These are phyloP conservation scores for Pharmacophagus antenor DNA, from an alignment of 2,888 invertebrate genomes.

Conservation along the genomic window DNA sequence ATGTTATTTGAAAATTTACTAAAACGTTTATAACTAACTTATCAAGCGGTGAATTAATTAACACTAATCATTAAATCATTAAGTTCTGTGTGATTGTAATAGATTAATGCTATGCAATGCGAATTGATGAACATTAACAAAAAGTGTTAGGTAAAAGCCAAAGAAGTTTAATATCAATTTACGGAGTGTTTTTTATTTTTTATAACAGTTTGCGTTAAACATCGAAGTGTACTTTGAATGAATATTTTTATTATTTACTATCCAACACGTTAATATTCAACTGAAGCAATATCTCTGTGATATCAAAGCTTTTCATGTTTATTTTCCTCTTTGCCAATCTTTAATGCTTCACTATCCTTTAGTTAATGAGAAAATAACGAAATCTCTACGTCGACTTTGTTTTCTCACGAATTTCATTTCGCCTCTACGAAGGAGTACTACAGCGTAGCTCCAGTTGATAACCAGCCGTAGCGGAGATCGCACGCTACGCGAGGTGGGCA, in stretches of 20 bases:
- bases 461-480: constrained; percentile 53
- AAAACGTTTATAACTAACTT: too few relatives aligned
- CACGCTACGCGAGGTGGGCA: constrained; percentile 45
- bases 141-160: too few relatives aligned
- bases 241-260: background rate
- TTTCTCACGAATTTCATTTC: constrained; percentile 31
- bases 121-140: too few relatives aligned
- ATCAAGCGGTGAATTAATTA: too few relatives aligned
- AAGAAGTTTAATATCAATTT: too few relatives aligned
- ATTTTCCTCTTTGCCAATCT: constrained; percentile 21
- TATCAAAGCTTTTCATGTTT: constrained; percentile 11
- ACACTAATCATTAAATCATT: too few relatives aligned
- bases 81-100: too few relatives aligned
- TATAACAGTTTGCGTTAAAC: too few relatives aligned
- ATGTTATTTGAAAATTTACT: too few relatives aligned
- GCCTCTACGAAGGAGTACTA: constrained; percentile 38
- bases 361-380: constrained; percentile 24
- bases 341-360: constrained; percentile 18
- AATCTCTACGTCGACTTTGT: constrained; percentile 27
- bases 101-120: too few relatives aligned
- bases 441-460: constrained; percentile 65
- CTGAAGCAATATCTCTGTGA: background rate
- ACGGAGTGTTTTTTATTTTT: too few relatives aligned
- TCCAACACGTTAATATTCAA: background rate
- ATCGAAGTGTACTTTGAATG: too few relatives aligned